These are phyloP conservation scores for Drosophila melanica DNA, from an alignment of 1,140 invertebrate species.

Conservation along the genomic window DNA sequence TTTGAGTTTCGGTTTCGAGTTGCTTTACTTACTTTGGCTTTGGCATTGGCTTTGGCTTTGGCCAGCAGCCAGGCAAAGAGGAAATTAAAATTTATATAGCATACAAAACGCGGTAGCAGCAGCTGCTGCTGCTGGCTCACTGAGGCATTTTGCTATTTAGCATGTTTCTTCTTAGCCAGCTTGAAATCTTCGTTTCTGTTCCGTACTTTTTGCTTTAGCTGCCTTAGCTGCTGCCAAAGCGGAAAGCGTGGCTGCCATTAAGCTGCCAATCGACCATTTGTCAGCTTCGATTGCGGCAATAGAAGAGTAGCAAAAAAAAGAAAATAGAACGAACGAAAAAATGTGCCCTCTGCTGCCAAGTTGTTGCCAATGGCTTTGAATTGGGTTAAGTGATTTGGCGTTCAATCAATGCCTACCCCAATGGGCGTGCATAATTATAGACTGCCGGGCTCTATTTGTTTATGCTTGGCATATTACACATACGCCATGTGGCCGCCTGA, in stretches of 20 bases:
- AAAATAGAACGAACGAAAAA: constrained; percentile 25
- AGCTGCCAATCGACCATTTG: constrained; percentile 75
- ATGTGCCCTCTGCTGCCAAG: constrained; percentile 52
- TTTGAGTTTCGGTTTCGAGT: constrained; percentile 38
- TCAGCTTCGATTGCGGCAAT: constrained; percentile 57
- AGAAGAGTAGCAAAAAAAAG: constrained; percentile 20
- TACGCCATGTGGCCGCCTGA: constrained; percentile 40
- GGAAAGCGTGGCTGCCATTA: constrained; percentile 71
- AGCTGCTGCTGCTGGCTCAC: constrained; percentile 32
- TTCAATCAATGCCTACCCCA: constrained; percentile 62
- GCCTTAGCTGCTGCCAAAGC: constrained; percentile 43
- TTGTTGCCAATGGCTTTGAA: constrained; percentile 68
- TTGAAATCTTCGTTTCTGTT: constrained; percentile 1
- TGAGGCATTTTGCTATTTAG: constrained; percentile 64
- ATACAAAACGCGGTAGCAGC: constrained; percentile 50
- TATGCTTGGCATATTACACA: constrained; percentile 54
- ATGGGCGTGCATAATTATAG: constrained; percentile 56
- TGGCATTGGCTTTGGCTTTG: constrained; percentile 37
- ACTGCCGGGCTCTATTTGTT: constrained; percentile 57
- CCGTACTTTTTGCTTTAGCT: constrained; percentile 5
- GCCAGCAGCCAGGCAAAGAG: constrained; percentile 62
- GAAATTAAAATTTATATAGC: constrained; percentile 79
- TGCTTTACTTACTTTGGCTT: constrained; percentile 45
- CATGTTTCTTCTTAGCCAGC: constrained; percentile 47
- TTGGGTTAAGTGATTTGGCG: constrained; percentile 76